Conservation (phyloP, 2,888 invertebrate species). For the Perdita meconis region DNA sequence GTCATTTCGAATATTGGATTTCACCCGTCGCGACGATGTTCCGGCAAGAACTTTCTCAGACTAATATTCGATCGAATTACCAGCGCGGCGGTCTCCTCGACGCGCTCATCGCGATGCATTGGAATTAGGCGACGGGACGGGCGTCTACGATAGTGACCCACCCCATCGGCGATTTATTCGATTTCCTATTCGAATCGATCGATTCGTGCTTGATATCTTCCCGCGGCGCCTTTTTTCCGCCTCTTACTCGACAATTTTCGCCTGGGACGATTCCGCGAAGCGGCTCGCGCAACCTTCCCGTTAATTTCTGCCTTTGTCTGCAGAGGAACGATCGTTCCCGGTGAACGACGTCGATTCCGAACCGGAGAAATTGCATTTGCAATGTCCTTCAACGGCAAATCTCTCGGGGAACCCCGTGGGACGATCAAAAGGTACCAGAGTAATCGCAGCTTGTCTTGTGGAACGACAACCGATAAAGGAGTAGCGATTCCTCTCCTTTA, state of each 20-base stretch:
- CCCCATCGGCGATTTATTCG: conserved; percentile 50
- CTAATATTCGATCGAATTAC: conserved; percentile 61
- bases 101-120: conserved; percentile 58
- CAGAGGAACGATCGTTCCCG: not conserved
- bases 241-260: conserved; percentile 20
- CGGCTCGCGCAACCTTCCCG: not conserved
- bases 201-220: conserved; percentile 53
- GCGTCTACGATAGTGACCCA: conserved; percentile 28
- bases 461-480: not conserved
- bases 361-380: not conserved
- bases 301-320: conserved; percentile 31
- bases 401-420: not conserved
- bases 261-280: conserved; percentile 10
- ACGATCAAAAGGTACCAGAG: conserved; percentile 1
- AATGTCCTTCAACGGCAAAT: not conserved
- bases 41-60: conserved; percentile 38
- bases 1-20: conserved; percentile 54
- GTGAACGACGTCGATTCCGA: not conserved
- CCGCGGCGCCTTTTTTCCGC: not conserved
- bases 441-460: not conserved
- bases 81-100: conserved; percentile 33
- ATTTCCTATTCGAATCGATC: conserved; percentile 41
- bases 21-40: conserved; percentile 33
- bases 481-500: not conserved
- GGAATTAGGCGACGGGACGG: conserved; percentile 47